A percentile compares a stretch with the other conserved stretches of the same genome.
These are phyloP conservation scores for Oxytorus armatus DNA, from an alignment of 2,888 invertebrate species.

Conservation along the genomic window DNA sequence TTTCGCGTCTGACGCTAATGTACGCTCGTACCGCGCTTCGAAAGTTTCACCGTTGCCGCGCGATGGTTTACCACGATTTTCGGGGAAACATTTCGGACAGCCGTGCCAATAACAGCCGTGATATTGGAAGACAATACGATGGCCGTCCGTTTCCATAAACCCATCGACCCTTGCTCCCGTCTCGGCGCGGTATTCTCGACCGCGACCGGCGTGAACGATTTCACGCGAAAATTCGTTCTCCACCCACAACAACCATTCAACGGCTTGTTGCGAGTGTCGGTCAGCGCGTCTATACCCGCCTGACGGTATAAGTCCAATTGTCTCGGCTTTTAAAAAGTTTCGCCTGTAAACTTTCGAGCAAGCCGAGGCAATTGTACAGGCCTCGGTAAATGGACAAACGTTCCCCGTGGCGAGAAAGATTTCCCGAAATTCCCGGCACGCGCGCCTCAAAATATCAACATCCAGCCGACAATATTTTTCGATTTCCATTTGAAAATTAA, in stretches of 20 bases:
- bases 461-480: conserved; percentile 68
- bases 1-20: no score
- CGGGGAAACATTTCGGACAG: no score
- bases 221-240: conserved; percentile 34
- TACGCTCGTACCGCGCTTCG: no score
- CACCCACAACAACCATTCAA: no score
- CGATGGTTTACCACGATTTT: no score
- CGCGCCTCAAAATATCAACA: conserved; percentile 73
- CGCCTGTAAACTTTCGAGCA: conserved; percentile 43
- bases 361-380: conserved; percentile 51
- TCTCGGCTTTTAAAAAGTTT: conserved; percentile 25
- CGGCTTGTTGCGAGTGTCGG: not conserved
- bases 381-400: conserved; percentile 74
- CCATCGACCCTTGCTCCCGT: no score
- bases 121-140: no score
- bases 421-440: conserved; percentile 74
- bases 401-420: conserved; percentile 66
- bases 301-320: conserved; percentile 34
- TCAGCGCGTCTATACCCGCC: conserved; percentile 23
- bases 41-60: no score
- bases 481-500: conserved; percentile 74
- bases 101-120: no score
- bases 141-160: no score
- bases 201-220: no score
- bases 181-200: no score